Evolutionary conservation across 2,113 vertebrate species (phyloP).

Genomic region (Pachycephala philippinensis): DNA sequence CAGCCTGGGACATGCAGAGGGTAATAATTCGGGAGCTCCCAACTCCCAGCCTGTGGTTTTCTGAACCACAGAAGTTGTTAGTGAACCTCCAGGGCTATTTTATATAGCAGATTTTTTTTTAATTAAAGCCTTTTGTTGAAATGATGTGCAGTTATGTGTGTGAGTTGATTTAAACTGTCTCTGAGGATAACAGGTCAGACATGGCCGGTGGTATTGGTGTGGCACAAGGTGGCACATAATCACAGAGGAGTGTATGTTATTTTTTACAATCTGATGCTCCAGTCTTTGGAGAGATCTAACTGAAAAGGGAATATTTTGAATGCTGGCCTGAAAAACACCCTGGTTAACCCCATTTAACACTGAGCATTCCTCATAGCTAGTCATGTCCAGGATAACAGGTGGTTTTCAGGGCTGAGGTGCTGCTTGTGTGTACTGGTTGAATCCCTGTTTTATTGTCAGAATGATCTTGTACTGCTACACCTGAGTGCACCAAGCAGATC

Average conservation of each 20-base stretch:
- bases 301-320: background rate
- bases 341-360: background rate
- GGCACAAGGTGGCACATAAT: background rate
- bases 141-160: background rate
- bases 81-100: background rate
- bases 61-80: background rate
- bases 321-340: background rate
- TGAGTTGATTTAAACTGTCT: background rate
- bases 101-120: background rate
- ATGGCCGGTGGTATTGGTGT: rapidly evolving
- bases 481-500: background rate
- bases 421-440: background rate
- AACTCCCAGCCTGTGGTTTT: background rate
- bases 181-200: background rate
- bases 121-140: background rate
- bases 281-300: background rate
- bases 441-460: background rate
- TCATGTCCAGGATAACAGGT: background rate
- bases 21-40: background rate
- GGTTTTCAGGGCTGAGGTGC: background rate
- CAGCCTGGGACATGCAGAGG: background rate
- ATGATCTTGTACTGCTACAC: background rate
- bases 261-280: background rate
- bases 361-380: background rate
- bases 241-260: background rate